Evolutionary conservation across 1,140 invertebrate species (phyloP).

Genomic region (Papilio aristodemus): DNA sequence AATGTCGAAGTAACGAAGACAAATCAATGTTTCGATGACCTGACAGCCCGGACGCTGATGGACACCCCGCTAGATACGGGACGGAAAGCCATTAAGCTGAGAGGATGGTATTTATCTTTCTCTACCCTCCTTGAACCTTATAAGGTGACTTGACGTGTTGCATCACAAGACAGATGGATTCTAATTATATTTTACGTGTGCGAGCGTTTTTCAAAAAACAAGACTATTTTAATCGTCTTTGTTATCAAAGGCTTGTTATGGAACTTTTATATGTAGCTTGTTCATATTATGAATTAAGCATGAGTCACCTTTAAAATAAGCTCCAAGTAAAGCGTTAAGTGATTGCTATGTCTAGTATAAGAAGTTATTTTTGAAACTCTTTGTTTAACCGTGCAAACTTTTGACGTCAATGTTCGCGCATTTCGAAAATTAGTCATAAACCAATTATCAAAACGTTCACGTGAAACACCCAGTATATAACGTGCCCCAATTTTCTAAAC

Average conservation of each 20-base stretch:
- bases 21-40: slow-evolving; percentile 71
- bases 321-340: too few species aligned
- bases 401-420: not conserved
- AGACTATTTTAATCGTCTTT: too few species aligned
- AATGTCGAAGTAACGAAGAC: slow-evolving; percentile 77
- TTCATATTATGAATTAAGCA: too few species aligned
- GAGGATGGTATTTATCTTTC: slow-evolving; percentile 75
- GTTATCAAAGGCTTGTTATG: too few species aligned
- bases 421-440: slow-evolving; percentile 51
- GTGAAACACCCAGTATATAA: slow-evolving; percentile 45
- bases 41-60: slow-evolving; percentile 52
- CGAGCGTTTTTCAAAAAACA: not conserved
- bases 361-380: slow-evolving; percentile 3
- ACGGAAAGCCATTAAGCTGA: slow-evolving; percentile 74
- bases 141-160: slow-evolving; percentile 58
- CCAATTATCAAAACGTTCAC: slow-evolving; percentile 42
- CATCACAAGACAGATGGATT: slow-evolving; percentile 51
- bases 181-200: slow-evolving; percentile 44
- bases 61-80: slow-evolving; percentile 65
- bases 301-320: too few species aligned
- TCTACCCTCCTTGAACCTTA: slow-evolving; percentile 50
- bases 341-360: too few species aligned
- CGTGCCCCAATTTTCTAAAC: slow-evolving; percentile 57
- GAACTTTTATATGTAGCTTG: too few species aligned
- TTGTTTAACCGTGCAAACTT: not conserved